Evolutionary conservation across 2,113 vertebrate genomes (phyloP).

Genomic region (Lota lota): DNA sequence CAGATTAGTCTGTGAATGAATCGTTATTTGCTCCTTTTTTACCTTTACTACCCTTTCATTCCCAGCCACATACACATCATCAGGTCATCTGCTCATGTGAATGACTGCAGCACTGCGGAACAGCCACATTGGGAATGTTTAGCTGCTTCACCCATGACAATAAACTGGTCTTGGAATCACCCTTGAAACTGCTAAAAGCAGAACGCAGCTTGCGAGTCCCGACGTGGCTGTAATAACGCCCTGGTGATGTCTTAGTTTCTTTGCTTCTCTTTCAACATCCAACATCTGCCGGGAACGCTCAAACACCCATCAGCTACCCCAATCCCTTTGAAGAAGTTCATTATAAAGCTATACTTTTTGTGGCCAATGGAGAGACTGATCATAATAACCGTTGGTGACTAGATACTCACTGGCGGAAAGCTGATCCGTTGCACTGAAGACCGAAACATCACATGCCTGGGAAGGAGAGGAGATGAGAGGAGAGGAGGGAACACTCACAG

Average conservation of each 20-base stretch:
- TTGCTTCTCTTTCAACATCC: slow-evolving; percentile 65
- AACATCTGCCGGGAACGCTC: slow-evolving; percentile 65
- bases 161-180: slow-evolving; percentile 42
- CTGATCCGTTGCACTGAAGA: slow-evolving; percentile 73
- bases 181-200: slow-evolving; percentile 46
- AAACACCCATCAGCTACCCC: slow-evolving; percentile 56
- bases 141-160: slow-evolving; percentile 66
- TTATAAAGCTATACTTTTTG: slow-evolving; percentile 42
- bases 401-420: slow-evolving; percentile 79
- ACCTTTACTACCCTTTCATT: slow-evolving; percentile 4
- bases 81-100: slow-evolving; percentile 8
- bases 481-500: slow-evolving; percentile 8
- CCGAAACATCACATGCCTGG: slow-evolving; percentile 75
- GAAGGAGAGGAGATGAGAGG: slow-evolving; percentile 8
- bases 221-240: slow-evolving; percentile 58
- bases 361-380: slow-evolving; percentile 41
- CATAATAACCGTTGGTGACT: slow-evolving; percentile 50
- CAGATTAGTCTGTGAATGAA: slow-evolving; percentile 15
- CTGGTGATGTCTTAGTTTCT: slow-evolving; percentile 60
- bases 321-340: slow-evolving; percentile 43
- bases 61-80: neutral
- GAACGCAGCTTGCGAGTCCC: slow-evolving; percentile 47
- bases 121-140: slow-evolving; percentile 34
- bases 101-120: slow-evolving; percentile 14
- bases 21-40: slow-evolving; percentile 6